Percentiles rank a stretch among this genome's conserved stretches.
Evolutionary conservation across 2,113 vertebrate genomes (phyloP).

Genomic region (Myrmecophaga tridactyla): DNA sequence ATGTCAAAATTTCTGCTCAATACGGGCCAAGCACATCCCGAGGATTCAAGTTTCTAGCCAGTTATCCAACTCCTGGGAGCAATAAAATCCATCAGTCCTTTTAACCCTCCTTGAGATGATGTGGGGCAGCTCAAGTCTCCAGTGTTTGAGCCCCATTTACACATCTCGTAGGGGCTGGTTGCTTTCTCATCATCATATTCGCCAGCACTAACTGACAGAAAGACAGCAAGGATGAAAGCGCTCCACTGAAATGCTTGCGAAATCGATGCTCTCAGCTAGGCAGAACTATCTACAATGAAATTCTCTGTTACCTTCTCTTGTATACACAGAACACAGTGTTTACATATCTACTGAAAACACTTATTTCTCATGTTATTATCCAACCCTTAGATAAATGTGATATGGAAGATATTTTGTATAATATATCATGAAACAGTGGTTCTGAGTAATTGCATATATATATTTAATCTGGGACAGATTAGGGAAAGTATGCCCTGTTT

Average conservation of each 20-base stretch:
- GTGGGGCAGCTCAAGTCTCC: neutral
- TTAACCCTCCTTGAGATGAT: neutral
- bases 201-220: neutral
- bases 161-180: neutral
- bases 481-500: neutral
- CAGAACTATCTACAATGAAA: neutral
- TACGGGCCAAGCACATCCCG: neutral
- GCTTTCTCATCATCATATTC: neutral
- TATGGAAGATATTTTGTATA: constrained; percentile 11
- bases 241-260: neutral
- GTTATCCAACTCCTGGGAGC: neutral
- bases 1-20: constrained; percentile 12
- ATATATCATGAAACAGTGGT: neutral
- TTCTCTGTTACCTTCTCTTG: neutral
- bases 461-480: neutral
- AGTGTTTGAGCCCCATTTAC: neutral
- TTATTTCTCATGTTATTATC: neutral
- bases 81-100: neutral
- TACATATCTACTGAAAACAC: constrained; percentile 14
- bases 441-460: constrained; percentile 2
- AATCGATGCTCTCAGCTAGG: neutral
- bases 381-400: constrained; percentile 13
- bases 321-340: neutral
- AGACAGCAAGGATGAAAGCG: neutral
- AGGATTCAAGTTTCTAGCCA: neutral